Percentiles rank a stretch among this genome's conserved stretches.
Conservation (phyloP, 2,113 vertebrate genomes). For the Morone saxatilis region DNA sequence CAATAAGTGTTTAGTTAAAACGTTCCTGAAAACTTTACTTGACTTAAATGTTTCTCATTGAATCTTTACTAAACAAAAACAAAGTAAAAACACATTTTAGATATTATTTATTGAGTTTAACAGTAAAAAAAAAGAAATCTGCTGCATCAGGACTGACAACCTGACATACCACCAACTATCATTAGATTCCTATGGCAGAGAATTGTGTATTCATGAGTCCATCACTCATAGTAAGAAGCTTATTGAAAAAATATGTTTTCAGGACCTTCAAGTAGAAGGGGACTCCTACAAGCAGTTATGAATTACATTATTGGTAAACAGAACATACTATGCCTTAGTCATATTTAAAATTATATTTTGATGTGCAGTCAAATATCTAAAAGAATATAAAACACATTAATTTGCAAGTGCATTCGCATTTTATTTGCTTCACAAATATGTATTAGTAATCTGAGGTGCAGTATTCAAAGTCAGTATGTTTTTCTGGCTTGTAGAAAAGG, state of each 20-base stretch:
- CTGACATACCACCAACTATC: not conserved
- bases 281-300: not conserved
- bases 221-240: not conserved
- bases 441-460: slow-evolving; percentile 12
- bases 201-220: not conserved
- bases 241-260: not conserved
- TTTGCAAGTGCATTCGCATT: not conserved
- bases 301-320: not conserved
- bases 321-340: not conserved
- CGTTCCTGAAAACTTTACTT: not conserved
- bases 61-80: not conserved
- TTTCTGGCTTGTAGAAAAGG: slow-evolving; percentile 37
- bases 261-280: not conserved
- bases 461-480: slow-evolving; percentile 18
- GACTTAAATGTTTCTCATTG: no score
- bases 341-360: not conserved
- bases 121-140: not conserved
- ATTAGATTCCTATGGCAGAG: not conserved
- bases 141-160: slow-evolving; percentile 5
- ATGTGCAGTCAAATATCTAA: not conserved
- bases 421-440: slow-evolving; percentile 31
- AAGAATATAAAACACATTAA: not conserved
- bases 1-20: slow-evolving; percentile 6
- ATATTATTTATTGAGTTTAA: not conserved
- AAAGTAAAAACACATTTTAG: not conserved